These are phyloP conservation scores for Silurus meridionalis DNA, from an alignment of 2,113 vertebrate species.

Conservation along the genomic window DNA sequence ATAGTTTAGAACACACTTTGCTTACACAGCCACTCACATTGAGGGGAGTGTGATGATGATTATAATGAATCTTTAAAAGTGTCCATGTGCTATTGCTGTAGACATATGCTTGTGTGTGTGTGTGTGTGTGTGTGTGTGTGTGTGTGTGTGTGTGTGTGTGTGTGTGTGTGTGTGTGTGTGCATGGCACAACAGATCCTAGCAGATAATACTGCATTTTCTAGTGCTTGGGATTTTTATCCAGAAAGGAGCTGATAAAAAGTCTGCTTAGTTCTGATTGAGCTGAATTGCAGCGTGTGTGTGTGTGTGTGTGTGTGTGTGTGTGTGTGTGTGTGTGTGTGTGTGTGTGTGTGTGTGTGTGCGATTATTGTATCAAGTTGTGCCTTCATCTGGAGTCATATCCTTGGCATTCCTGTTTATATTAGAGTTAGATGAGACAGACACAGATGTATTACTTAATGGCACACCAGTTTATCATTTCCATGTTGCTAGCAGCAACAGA, in stretches of 20 bases:
- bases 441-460: not conserved
- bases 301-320: not conserved
- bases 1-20: too few species aligned
- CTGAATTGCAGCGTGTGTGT: conserved; percentile 44
- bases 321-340: not conserved
- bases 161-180: conserved; percentile 27
- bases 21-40: not conserved
- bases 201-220: conserved; percentile 61
- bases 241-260: conserved; percentile 59
- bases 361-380: conserved; percentile 1
- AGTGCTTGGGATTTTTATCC: conserved; percentile 62
- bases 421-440: not conserved
- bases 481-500: not conserved
- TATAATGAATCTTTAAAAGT: not conserved
- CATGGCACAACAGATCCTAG: conserved; percentile 10
- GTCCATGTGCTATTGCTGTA: not conserved
- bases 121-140: not conserved
- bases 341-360: not conserved
- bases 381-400: not conserved
- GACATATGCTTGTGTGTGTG: not conserved
- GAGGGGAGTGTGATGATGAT: not conserved
- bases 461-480: not conserved
- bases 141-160: conserved; percentile 1
- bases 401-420: not conserved
- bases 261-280: conserved; percentile 59